Evolutionary conservation across 2,888 invertebrate genomes (phyloP).

Genomic region (Acanthococcus lagerstroemiae): DNA sequence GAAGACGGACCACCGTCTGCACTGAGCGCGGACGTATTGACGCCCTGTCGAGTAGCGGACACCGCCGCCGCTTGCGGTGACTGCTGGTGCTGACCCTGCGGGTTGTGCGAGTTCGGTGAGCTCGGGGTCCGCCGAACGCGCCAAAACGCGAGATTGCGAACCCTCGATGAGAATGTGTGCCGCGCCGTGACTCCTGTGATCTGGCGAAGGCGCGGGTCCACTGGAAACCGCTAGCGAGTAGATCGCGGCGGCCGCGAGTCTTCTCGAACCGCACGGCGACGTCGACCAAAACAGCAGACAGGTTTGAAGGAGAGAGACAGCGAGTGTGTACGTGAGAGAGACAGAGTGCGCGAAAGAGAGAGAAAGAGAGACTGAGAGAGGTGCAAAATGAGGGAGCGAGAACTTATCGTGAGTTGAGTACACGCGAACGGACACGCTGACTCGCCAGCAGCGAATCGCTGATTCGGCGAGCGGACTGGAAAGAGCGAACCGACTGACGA

Average conservation of each 20-base stretch:
- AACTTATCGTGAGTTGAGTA: not conserved
- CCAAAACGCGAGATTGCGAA: conserved; percentile 26
- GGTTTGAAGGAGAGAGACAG: no score
- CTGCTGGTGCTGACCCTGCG: not conserved
- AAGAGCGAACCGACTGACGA: not conserved
- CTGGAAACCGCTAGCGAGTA: not conserved
- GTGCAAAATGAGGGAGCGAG: no score
- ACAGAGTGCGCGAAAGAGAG: no score
- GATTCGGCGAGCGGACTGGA: not conserved
- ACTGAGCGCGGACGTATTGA: conserved; percentile 12
- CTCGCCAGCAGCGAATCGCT: not conserved
- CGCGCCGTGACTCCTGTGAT: conserved; percentile 18
- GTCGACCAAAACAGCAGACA: no score
- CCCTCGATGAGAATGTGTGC: conserved; percentile 18
- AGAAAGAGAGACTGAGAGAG: no score
- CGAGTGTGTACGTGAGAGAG: no score
- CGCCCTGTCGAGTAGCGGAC: conserved; percentile 4
- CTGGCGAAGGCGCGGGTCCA: conserved; percentile 14
- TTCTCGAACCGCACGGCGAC: not conserved
- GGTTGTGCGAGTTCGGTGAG: conserved; percentile 1
- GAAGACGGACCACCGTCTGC: conserved; percentile 10
- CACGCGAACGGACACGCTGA: not conserved
- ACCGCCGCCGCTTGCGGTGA: no score
- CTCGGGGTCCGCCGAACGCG: conserved; percentile 21
- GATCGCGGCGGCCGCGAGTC: not conserved